Evolutionary conservation across 1,140 invertebrate species (phyloP), one percentile per base, ranked within the genome.

Genomic region (Lucilia sericata): DNA sequence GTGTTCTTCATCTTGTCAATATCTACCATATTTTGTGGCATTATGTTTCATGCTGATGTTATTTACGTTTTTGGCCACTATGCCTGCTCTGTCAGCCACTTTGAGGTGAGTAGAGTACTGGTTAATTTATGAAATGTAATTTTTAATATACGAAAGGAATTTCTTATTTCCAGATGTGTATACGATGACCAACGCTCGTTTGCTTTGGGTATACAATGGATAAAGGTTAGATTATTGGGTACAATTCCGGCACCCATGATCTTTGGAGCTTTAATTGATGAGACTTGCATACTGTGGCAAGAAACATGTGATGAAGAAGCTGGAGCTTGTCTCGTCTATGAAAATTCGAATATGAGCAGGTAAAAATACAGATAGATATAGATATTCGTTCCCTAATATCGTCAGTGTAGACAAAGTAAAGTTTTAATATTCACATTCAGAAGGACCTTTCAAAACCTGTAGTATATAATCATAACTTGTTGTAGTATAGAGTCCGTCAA

Each of bases 151-250:
- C 0, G 7, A 21, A 70, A 70, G 17, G 19, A 7, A 65, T 25
- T 25, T 36, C 17, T 70, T 2, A n/a, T 65, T 7, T 9, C 49
- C 70, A 96, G 96, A 87, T 96, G 96, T 86, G 96, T 97, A 4
- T 92, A 94, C 36, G 94, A 96, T 87, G 95, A 97, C 84, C 95
- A 97, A 89, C 93, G 95, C 70, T 96, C 96, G 2, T 96, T 98
- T 92, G 96, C 96, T 1, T 91, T 97, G 42, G 96, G 96, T 0
- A 94, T 97, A 87, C 96, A 98, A 89, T 97, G 96, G 95, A 96
- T 97, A 36, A 94, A 96, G 85, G 95, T 96, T 9, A 92, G 96
- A 19, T 88, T 96, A 74, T 87, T 94, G 88, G 96, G 96, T n/a
- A 97, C 96, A 5, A 97, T 97, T 87, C 96, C 96, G 1, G 95